These are phyloP conservation scores for Lagocephalus sceleratus DNA, from an alignment of 2,797 vertebrate genomes.

Conservation along the genomic window DNA sequence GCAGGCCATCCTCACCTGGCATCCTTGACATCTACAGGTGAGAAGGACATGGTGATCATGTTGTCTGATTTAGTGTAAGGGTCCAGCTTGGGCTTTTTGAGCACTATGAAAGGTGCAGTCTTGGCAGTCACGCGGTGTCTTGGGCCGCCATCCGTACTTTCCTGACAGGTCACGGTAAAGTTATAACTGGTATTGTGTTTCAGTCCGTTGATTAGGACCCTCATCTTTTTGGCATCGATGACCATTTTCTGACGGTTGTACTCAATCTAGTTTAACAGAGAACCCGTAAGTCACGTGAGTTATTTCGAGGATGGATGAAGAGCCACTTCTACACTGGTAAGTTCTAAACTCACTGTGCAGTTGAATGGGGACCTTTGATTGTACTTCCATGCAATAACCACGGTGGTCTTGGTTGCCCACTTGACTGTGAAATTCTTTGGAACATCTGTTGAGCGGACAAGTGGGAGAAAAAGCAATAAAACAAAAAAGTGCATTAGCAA, in stretches of 20 bases:
- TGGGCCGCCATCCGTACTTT: conserved; percentile 83
- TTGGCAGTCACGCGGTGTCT: conserved; percentile 86
- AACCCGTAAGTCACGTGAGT: neutral
- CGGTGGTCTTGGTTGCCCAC: conserved; percentile 93
- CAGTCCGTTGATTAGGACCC: conserved; percentile 86
- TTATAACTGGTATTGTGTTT: conserved; percentile 89
- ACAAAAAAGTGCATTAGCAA: conserved; percentile 37
- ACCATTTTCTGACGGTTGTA: conserved; percentile 89
- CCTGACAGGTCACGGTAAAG: conserved; percentile 87
- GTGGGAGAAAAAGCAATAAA: conserved; percentile 22
- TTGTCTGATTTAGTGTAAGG: conserved; percentile 83
- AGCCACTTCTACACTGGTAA: too few species aligned
- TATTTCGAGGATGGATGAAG: neutral
- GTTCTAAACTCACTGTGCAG: conserved; percentile 82
- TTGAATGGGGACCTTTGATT: conserved; percentile 80
- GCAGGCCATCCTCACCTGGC: conserved; percentile 79
- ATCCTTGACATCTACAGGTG: conserved; percentile 80
- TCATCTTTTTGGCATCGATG: conserved; percentile 87
- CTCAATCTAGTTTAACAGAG: conserved; percentile 80
- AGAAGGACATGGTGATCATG: conserved; percentile 84
- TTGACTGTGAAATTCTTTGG: conserved; percentile 98
- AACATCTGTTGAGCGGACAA: conserved; percentile 81
- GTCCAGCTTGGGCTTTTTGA: conserved; percentile 86
- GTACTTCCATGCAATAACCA: conserved; percentile 92
- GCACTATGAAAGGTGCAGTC: conserved; percentile 85